Base-by-base conservation (phyloP, 64 coral and sea anemone genomes). In the Montipora foliosa region DNA sequence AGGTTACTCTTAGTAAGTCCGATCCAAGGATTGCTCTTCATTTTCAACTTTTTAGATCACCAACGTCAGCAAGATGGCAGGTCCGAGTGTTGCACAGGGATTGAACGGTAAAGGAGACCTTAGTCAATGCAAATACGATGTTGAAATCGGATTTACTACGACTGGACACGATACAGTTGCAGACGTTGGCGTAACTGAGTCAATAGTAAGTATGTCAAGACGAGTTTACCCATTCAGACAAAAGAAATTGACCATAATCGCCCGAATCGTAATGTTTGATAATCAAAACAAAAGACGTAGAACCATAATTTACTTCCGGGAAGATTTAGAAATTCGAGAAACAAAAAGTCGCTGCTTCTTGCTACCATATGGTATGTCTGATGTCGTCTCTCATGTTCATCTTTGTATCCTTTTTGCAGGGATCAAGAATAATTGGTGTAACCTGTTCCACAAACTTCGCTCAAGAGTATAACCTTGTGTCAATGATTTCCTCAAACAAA, bases 381-480 rank as follows among this genome's bases (percentile, higher is more conserved):
- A 37, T 37, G 1, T 37, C 29, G 29, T 37, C 29, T 37, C 29
- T 37, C 29, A 37, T 37, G 29, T 37, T 37, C 29, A 37, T 37
- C 29, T 37, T 37, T 37, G 29, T 37, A 37, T 3, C 19, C 45
- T 78, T 58, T 29, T 60, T 60, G 1, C 53, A 61, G 51, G 79
- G 79, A 12, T 22, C 22, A 15, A 76, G 29, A 4, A 76, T 76
- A 47, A 76, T 76, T 4, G 74, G 25, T 13, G 74, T 8, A 76
- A 76, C 74, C 74, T 76, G 74, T 45, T 76, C 74, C 13, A 76
- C 74, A 76, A 76, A 76, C 37, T 76, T 47, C 24, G 29, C 37
- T 2, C 4, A 44, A 76, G 29, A 76, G 25, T 10, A 46, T 47
- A 47, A 76, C 11, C 44, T 76, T 44, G 44, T 12, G 44, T 76